phyloP scores from a whole-genome alignment of 2,888 invertebrate genomes.

The Kryphioiulus occultus region DNA sequence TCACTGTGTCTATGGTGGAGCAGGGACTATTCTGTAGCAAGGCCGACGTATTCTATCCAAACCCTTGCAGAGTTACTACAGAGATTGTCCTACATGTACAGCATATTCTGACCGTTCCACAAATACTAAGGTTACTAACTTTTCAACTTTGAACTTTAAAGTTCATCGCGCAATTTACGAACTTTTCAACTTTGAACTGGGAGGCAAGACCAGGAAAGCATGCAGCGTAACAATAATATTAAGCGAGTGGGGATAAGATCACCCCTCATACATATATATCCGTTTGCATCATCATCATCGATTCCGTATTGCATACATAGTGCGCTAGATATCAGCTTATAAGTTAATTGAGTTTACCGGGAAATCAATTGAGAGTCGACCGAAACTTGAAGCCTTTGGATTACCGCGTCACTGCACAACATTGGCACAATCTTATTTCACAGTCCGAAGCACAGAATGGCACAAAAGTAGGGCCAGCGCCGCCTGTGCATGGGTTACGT shows the following conservation, averaged over 20 bases:
- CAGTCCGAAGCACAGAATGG: constrained; percentile 15
- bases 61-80: no score
- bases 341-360: constrained; percentile 23
- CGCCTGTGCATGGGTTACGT: not conserved
- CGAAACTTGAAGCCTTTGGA: constrained; percentile 23
- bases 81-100: no score
- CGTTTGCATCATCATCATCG: constrained; percentile 15
- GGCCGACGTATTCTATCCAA: no score
- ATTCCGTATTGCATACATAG: not conserved
- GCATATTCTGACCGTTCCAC: not conserved
- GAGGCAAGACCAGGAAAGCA: not conserved
- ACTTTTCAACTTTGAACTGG: not conserved
- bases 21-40: no score
- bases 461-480: not conserved
- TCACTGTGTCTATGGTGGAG: no score
- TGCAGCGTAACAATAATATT: not conserved
- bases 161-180: not conserved
- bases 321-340: not conserved
- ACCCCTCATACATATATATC: no score
- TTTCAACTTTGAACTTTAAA: not conserved
- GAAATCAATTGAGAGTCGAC: constrained; percentile 12
- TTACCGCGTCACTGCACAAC: constrained; percentile 23
- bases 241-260: constrained; percentile 23
- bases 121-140: no score
- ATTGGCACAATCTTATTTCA: constrained; percentile 15